Evolutionary conservation across 2,888 invertebrate genomes (phyloP).

Genomic region (Argyra leucocephala): DNA sequence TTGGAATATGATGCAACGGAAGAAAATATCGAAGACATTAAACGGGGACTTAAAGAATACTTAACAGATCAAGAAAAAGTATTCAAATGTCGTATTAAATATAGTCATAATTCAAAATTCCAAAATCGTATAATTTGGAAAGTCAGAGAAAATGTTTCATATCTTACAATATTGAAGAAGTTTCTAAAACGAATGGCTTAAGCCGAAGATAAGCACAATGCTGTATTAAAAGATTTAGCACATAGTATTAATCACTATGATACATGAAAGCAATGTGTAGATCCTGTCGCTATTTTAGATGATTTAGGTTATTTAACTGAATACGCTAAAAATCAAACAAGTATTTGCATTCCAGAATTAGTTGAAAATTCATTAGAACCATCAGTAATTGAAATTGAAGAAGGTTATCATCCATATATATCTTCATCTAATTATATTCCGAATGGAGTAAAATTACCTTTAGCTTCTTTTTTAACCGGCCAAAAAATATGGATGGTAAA

Average conservation of each 20-base stretch:
- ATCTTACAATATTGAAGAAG: slow-evolving; percentile 53
- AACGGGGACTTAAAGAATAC: slow-evolving; percentile 62
- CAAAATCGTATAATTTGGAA: slow-evolving; percentile 66
- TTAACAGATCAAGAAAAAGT: slow-evolving; percentile 62
- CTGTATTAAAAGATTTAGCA: slow-evolving; percentile 68
- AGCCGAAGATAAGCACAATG: slow-evolving; percentile 71
- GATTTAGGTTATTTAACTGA: slow-evolving; percentile 73
- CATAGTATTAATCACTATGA: slow-evolving; percentile 64
- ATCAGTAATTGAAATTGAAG: slow-evolving; percentile 69
- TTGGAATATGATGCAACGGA: slow-evolving; percentile 71
- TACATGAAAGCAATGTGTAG: slow-evolving; percentile 70
- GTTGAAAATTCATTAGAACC: slow-evolving; percentile 49
- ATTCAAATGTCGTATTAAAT: slow-evolving; percentile 67
- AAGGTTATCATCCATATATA: slow-evolving; percentile 86
- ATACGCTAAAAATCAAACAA: slow-evolving; percentile 62
- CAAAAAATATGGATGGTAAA: slow-evolving; percentile 99
- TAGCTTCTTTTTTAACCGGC: slow-evolving; percentile 79
- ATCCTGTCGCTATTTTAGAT: slow-evolving; percentile 73
- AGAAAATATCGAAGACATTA: slow-evolving; percentile 55
- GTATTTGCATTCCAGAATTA: slow-evolving; percentile 64
- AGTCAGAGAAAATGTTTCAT: slow-evolving; percentile 76
- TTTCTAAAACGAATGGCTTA: slow-evolving; percentile 65
- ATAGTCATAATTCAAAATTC: slow-evolving; percentile 56
- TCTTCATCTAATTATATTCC: slow-evolving; percentile 77
- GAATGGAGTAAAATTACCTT: slow-evolving; percentile 66